These are phyloP conservation scores for Piprites chloris DNA, from an alignment of 2,113 vertebrate species.

Conservation along the genomic window DNA sequence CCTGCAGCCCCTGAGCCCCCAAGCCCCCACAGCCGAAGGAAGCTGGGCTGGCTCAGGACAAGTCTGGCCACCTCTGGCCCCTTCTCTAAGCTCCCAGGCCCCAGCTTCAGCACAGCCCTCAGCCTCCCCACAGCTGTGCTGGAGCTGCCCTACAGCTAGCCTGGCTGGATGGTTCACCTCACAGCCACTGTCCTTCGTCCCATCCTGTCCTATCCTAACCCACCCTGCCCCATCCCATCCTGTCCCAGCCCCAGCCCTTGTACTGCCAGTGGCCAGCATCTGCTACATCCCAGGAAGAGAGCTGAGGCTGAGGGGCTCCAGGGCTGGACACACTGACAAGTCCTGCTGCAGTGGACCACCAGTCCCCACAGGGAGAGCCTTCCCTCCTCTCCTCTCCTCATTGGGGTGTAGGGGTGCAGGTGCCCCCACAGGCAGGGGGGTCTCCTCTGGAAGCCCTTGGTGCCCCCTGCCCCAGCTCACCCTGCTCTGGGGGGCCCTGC, in stretches of 20 bases:
- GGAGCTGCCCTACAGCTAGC: background rate
- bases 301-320: background rate
- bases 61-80: no score
- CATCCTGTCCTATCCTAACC: background rate
- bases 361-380: background rate
- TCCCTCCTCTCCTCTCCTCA: background rate
- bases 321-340: background rate
- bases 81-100: background rate
- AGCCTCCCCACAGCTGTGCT: background rate
- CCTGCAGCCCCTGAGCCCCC: background rate
- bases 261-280: fast-evolving
- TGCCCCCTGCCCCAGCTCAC: background rate
- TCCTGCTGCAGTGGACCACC: background rate
- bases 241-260: background rate
- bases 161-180: background rate
- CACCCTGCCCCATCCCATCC: no score
- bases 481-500: fast-evolving
- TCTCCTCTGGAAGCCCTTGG: background rate
- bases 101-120: background rate
- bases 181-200: background rate
- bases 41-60: background rate
- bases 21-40: fast-evolving
- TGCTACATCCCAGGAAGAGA: no score
- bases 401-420: background rate
- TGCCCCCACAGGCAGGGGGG: background rate